phyloP scores from a whole-genome alignment of 2,888 invertebrate genomes.

The Cryptocephalus moraei region DNA sequence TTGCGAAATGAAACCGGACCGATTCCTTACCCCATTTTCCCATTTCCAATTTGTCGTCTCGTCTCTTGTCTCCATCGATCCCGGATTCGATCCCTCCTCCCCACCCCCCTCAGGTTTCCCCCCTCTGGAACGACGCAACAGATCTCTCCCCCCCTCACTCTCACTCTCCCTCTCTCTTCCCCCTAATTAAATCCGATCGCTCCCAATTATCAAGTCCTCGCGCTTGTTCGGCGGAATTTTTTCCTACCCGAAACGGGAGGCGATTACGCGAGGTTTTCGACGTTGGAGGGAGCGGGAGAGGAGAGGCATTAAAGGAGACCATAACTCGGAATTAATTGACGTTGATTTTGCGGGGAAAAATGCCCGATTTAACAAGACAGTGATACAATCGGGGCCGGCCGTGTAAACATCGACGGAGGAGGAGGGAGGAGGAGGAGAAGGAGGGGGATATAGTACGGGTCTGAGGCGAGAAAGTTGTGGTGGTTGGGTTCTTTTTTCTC shows the following conservation, averaged over 20 bases:
- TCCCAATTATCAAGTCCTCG: neutral
- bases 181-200: neutral
- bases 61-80: conserved; percentile 19
- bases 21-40: conserved; percentile 23
- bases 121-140: conserved; percentile 29
- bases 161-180: neutral
- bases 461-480: no score
- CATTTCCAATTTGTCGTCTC: conserved; percentile 29
- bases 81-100: no score
- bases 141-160: conserved; percentile 12
- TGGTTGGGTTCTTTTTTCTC: no score
- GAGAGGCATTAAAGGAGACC: conserved; percentile 15
- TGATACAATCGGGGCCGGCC: conserved; percentile 24
- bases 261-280: conserved; percentile 20
- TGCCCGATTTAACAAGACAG: conserved; percentile 31
- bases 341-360: conserved; percentile 29
- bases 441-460: no score
- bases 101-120: conserved; percentile 20
- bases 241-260: conserved; percentile 4
- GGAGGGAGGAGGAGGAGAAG: no score
- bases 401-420: conserved; percentile 1
- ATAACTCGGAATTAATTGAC: conserved; percentile 33
- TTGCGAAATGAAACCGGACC: conserved; percentile 20
- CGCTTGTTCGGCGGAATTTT: neutral
- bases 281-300: no score